Evolutionary conservation across 2,113 vertebrate species (phyloP).

Genomic region (Typhlomys cinereus): DNA sequence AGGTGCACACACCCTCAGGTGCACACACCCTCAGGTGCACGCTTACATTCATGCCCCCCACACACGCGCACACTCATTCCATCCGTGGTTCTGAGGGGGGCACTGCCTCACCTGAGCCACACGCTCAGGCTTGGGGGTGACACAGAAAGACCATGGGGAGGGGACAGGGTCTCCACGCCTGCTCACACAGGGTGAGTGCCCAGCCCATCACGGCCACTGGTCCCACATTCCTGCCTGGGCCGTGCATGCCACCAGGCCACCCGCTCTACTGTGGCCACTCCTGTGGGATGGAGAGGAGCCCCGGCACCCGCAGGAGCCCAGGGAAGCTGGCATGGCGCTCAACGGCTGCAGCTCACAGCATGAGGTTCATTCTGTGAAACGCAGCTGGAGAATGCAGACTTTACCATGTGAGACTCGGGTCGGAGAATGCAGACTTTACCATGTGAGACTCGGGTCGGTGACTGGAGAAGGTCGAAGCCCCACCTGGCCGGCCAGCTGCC

Average conservation of each 20-base stretch:
- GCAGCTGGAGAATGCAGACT: background rate
- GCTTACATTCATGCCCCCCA: too few relatives aligned
- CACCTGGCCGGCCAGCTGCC: background rate
- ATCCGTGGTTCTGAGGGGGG: background rate
- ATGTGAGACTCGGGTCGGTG: too few relatives aligned
- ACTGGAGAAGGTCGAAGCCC: background rate
- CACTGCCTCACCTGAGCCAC: accelerated
- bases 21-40: too few relatives aligned
- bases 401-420: too few relatives aligned
- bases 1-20: too few relatives aligned
- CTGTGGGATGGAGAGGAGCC: background rate
- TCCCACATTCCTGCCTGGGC: too few relatives aligned
- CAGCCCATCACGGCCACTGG: background rate
- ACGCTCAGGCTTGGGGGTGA: background rate
- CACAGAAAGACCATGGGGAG: background rate
- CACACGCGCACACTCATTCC: too few relatives aligned
- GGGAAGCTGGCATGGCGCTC: background rate
- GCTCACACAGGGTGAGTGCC: too few relatives aligned
- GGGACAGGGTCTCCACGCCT: background rate
- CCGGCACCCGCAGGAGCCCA: background rate
- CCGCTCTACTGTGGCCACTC: background rate
- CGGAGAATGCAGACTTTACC: background rate
- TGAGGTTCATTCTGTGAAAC: too few relatives aligned
- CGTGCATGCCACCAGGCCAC: background rate
- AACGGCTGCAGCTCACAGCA: accelerated